Percentiles rank a stretch among this genome's conserved stretches.
Conservation (phyloP, 2,797 vertebrate species). For the Neosalanx taihuensis region DNA sequence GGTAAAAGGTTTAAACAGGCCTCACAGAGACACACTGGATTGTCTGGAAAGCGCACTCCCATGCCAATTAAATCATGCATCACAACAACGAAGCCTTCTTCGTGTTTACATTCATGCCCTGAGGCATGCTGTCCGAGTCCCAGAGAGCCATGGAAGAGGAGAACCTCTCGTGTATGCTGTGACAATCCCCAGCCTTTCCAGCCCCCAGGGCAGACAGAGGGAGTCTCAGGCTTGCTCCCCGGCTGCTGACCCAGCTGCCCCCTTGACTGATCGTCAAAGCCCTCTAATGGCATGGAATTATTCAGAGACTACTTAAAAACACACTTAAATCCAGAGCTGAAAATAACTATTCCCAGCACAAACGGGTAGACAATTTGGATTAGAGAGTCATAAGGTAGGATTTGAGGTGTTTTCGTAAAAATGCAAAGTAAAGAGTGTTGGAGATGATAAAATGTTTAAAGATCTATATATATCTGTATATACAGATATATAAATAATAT, state of each 20-base stretch:
- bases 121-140: background rate
- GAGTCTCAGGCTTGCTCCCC: background rate
- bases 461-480: too few relatives aligned
- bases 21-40: background rate
- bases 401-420: background rate
- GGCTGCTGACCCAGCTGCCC: slow-evolving; percentile 19
- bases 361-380: slow-evolving; percentile 6
- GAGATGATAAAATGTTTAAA: too few relatives aligned
- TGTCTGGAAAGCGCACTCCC: background rate
- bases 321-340: background rate
- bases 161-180: background rate
- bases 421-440: background rate
- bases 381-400: background rate
- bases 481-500: too few relatives aligned
- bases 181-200: background rate
- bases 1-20: background rate
- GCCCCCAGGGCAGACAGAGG: background rate
- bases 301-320: slow-evolving; percentile 10
- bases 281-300: slow-evolving; percentile 6
- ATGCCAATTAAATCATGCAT: background rate
- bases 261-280: slow-evolving; percentile 9
- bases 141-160: background rate
- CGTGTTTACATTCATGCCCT: background rate
- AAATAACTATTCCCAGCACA: slow-evolving; percentile 2
- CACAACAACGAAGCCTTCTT: background rate